Percentiles rank a stretch among this genome's conserved stretches.
phyloP scores from a whole-genome alignment of 2,888 invertebrate species.

The Pandemis heparana region DNA sequence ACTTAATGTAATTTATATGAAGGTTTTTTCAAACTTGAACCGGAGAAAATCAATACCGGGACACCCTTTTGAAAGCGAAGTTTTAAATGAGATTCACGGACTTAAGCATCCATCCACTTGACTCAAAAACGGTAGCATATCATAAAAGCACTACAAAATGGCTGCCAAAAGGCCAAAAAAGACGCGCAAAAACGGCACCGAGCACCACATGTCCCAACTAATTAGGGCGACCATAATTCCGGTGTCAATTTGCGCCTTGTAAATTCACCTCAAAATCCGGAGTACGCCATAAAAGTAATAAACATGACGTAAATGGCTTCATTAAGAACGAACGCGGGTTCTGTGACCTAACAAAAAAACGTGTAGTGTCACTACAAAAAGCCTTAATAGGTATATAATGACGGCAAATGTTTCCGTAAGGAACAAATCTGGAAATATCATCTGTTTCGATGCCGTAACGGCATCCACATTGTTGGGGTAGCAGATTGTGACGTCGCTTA shows the following conservation, averaged over 20 bases:
- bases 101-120: slow-evolving; percentile 14
- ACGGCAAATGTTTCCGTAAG: slow-evolving; percentile 74
- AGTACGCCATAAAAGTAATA: slow-evolving; percentile 82
- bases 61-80: slow-evolving; percentile 1
- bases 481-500: slow-evolving; percentile 55
- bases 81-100: slow-evolving; percentile 17
- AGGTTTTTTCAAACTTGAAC: slow-evolving; percentile 29
- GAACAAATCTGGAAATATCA: slow-evolving; percentile 72
- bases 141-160: slow-evolving; percentile 35
- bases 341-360: slow-evolving; percentile 76
- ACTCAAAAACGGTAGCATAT: slow-evolving; percentile 42
- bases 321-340: slow-evolving; percentile 78
- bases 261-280: slow-evolving; percentile 80
- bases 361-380: slow-evolving; percentile 63
- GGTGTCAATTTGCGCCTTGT: slow-evolving; percentile 81
- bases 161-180: slow-evolving; percentile 40
- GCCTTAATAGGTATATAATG: slow-evolving; percentile 83
- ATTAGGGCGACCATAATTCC: slow-evolving; percentile 71
- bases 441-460: slow-evolving; percentile 66
- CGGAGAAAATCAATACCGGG: slow-evolving; percentile 4
- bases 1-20: slow-evolving; percentile 52
- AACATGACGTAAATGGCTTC: slow-evolving; percentile 83
- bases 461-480: slow-evolving; percentile 62
- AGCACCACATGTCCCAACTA: slow-evolving; percentile 64
- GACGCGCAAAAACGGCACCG: slow-evolving; percentile 50